A percentile compares a stretch with the other conserved stretches of the same genome.
Conservation (phyloP, 2,113 vertebrate species). For the Elgaria multicarinata region DNA sequence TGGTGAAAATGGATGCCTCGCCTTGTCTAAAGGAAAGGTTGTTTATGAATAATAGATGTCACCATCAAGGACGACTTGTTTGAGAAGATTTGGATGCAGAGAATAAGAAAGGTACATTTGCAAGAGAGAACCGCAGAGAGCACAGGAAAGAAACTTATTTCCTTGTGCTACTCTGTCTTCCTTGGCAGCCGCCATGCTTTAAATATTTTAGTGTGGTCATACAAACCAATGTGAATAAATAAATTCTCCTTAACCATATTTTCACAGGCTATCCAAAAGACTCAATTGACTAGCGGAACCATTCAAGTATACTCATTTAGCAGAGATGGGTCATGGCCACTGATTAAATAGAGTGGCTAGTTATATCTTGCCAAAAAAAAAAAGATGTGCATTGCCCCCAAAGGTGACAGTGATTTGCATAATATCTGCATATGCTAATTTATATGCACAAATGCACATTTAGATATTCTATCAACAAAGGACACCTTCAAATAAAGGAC, state of each 20-base stretch:
- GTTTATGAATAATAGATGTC: background rate
- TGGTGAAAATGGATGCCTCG: conserved; percentile 8
- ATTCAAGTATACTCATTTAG: background rate
- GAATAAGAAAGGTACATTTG: background rate
- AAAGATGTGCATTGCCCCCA: too few relatives aligned
- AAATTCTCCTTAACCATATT: background rate
- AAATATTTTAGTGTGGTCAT: background rate
- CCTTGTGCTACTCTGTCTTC: background rate
- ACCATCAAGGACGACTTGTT: background rate
- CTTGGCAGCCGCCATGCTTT: background rate
- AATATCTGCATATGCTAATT: too few relatives aligned
- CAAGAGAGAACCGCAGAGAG: background rate
- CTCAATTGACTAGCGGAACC: accelerated
- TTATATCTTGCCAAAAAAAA: too few relatives aligned
- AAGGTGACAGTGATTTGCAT: too few relatives aligned
- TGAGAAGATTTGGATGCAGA: background rate
- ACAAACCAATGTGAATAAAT: background rate
- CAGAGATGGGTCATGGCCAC: background rate
- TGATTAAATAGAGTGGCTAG: too few relatives aligned
- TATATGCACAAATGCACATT: too few relatives aligned
- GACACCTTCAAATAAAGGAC: too few relatives aligned
- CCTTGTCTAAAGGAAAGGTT: background rate
- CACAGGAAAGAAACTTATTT: background rate
- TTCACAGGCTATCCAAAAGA: background rate
- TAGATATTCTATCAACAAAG: too few relatives aligned